A percentile compares a stretch with the other conserved stretches of the same genome.
Evolutionary conservation across 2,888 invertebrate genomes (phyloP).

Genomic region (Hipparchia semele): DNA sequence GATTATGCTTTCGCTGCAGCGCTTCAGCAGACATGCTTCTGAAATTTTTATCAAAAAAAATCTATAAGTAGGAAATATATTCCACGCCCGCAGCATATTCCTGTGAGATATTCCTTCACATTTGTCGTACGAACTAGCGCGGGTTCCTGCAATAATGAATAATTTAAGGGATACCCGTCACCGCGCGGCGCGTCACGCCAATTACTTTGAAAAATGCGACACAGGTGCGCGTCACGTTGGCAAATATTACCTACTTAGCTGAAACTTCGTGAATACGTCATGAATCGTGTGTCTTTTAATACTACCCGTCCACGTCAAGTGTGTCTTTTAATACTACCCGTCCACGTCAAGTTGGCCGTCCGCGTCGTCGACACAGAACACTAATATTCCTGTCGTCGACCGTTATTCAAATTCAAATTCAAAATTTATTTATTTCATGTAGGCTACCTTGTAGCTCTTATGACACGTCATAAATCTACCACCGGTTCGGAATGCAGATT

Average conservation of each 20-base stretch:
- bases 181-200: slow-evolving; percentile 15
- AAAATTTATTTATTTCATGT: too few relatives aligned
- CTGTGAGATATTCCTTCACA: slow-evolving; percentile 19
- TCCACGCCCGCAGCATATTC: background rate
- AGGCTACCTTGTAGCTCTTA: too few relatives aligned
- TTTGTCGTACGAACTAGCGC: slow-evolving; percentile 29
- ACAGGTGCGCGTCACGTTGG: background rate
- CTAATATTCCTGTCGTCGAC: too few relatives aligned
- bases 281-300: too few relatives aligned
- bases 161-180: slow-evolving; percentile 28
- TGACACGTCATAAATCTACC: too few relatives aligned
- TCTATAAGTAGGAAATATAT: slow-evolving; percentile 4
- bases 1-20: too few relatives aligned
- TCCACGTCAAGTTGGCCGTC: too few relatives aligned
- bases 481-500: too few relatives aligned
- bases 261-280: background rate
- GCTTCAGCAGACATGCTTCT: background rate
- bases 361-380: too few relatives aligned
- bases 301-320: too few relatives aligned
- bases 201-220: slow-evolving; percentile 32
- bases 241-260: background rate
- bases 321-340: too few relatives aligned
- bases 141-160: slow-evolving; percentile 30
- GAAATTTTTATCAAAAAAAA: background rate
- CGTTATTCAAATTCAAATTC: too few relatives aligned